Conservation (phyloP, 2,888 invertebrate species). For the Apotomis betuletana region DNA sequence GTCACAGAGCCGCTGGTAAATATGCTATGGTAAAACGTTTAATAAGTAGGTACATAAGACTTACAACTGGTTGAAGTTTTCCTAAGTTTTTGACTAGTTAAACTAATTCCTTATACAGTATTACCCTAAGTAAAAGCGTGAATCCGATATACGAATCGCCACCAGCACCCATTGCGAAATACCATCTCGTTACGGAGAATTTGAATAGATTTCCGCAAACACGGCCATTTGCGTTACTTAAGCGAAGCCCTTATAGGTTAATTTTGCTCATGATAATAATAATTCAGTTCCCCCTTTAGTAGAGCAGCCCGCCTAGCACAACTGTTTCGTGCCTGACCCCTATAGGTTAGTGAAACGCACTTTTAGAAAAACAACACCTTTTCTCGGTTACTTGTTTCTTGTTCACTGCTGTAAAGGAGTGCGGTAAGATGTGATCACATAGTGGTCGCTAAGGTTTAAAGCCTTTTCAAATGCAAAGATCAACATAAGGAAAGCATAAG, state of each 20-base stretch:
- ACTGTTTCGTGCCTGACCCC: no score
- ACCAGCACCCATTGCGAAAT: constrained; percentile 30
- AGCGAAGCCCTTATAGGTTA: constrained; percentile 23
- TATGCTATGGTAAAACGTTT: not conserved
- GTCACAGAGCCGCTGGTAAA: no score
- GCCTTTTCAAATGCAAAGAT: no score
- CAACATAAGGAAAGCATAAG: no score
- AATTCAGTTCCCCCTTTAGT: constrained; percentile 23
- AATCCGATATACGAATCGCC: constrained; percentile 19
- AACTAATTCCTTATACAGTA: not conserved
- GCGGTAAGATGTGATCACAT: no score
- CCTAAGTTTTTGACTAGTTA: no score
- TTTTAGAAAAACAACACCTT: no score
- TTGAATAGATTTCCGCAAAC: constrained; percentile 36
- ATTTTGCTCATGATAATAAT: constrained; percentile 25
- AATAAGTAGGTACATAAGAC: not conserved
- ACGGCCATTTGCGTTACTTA: constrained; percentile 32
- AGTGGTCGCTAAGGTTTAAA: no score
- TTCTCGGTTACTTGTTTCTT: not conserved
- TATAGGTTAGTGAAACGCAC: no score
- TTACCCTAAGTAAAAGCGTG: not conserved
- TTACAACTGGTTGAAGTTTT: not conserved
- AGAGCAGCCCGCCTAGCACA: no score
- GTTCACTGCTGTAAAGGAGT: constrained; percentile 10
- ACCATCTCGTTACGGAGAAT: constrained; percentile 25